These are phyloP conservation scores for Drosophila leonis DNA, from an alignment of 2,888 invertebrate genomes.

Conservation along the genomic window DNA sequence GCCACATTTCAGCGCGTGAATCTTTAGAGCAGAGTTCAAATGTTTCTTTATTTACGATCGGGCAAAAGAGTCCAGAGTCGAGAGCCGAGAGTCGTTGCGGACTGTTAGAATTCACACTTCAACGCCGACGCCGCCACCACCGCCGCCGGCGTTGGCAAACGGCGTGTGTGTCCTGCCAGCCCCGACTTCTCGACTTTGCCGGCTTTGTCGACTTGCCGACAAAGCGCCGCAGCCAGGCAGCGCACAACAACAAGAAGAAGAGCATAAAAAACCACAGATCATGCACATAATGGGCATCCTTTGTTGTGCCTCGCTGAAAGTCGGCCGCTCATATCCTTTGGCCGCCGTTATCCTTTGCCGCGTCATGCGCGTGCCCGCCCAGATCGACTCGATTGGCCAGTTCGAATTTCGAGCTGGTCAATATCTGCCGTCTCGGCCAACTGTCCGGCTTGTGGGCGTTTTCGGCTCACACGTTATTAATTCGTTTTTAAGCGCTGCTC, in stretches of 20 bases:
- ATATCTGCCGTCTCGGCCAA: constrained; percentile 26
- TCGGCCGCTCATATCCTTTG: constrained; percentile 45
- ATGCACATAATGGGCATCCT: constrained; percentile 77
- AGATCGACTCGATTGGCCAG: constrained; percentile 54
- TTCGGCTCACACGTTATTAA: constrained; percentile 74
- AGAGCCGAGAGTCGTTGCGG: constrained; percentile 53
- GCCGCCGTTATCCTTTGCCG: constrained; percentile 56
- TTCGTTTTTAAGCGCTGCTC: constrained; percentile 70
- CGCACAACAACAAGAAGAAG: constrained; percentile 11
- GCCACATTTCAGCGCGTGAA: constrained; percentile 72
- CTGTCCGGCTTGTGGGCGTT: constrained; percentile 58
- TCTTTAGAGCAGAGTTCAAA: constrained; percentile 38
- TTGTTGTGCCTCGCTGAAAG: constrained; percentile 50
- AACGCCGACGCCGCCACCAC: constrained; percentile 41
- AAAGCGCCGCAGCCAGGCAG: constrained; percentile 64
- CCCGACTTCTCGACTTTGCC: constrained; percentile 12
- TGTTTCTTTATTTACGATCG: constrained; percentile 74
- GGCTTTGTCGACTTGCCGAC: constrained; percentile 67
- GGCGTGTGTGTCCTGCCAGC: constrained; percentile 57
- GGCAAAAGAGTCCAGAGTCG: constrained; percentile 32
- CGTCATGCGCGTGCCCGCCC: constrained; percentile 71
- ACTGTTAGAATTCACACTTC: constrained; percentile 81
- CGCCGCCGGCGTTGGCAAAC: constrained; percentile 44
- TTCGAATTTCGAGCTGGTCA: constrained; percentile 30
- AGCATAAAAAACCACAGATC: constrained; percentile 72